phyloP scores from a whole-genome alignment of 1,140 invertebrate genomes.

The Drosophila setifemur region DNA sequence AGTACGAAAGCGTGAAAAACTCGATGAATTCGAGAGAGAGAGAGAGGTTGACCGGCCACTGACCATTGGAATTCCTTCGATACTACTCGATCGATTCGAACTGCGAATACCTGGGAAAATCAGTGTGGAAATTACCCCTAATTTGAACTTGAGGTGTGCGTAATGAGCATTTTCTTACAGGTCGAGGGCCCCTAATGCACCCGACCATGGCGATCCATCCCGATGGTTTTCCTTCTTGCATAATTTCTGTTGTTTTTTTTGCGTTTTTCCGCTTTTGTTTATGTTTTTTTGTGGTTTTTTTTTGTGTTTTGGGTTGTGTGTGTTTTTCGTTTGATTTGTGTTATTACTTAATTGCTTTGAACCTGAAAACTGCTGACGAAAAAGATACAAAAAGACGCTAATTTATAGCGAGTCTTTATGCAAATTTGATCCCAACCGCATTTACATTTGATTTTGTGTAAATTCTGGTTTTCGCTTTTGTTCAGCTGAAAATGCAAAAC shows the following conservation, averaged over 20 bases:
- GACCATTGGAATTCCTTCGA: conserved; percentile 10
- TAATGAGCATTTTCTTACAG: not conserved
- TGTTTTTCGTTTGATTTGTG: conserved; percentile 77
- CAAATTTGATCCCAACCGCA: conserved; percentile 37
- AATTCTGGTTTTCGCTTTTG: conserved; percentile 47
- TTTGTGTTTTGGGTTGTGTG: conserved; percentile 32
- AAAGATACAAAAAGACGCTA: conserved; percentile 29
- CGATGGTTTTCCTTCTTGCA: conserved; percentile 66
- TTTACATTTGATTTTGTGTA: conserved; percentile 53
- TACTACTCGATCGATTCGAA: not conserved
- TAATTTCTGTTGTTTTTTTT: conserved; percentile 47
- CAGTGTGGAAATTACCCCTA: conserved; percentile 30
- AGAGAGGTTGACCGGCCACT: conserved; percentile 41
- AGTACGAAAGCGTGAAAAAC: conserved; percentile 70
- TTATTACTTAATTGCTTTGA: conserved; percentile 80
- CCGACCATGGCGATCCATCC: conserved; percentile 41
- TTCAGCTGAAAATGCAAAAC: conserved; percentile 46
- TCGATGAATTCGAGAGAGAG: conserved; percentile 14
- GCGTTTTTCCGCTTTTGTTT: conserved; percentile 28
- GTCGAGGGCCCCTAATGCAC: conserved; percentile 4
- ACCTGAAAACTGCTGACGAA: conserved; percentile 59
- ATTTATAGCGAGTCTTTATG: conserved; percentile 46
- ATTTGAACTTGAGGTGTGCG: conserved; percentile 11
- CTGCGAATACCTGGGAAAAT: not conserved
- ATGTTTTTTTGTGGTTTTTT: conserved; percentile 15